Evolutionary conservation across 2,888 invertebrate genomes (phyloP).

Genomic region (Desoria tigrina): DNA sequence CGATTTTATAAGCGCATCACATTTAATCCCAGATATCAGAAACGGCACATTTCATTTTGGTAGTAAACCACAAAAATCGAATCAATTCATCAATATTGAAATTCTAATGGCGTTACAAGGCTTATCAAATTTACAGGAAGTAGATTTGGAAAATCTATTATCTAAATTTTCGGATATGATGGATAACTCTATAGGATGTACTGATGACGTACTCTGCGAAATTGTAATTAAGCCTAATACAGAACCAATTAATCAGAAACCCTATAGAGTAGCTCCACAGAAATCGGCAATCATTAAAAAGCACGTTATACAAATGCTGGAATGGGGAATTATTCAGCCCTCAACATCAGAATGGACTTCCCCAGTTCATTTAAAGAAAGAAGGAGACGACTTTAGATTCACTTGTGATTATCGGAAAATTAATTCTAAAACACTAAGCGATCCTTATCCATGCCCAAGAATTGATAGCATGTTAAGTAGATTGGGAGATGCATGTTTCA

Average conservation of each 20-base stretch:
- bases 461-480: background rate
- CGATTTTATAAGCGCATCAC: background rate
- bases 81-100: background rate
- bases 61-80: no score
- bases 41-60: no score
- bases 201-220: no score
- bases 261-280: constrained; percentile 27
- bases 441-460: background rate
- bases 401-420: background rate
- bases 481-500: background rate
- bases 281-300: constrained; percentile 24
- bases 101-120: background rate
- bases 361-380: background rate
- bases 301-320: constrained; percentile 30
- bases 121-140: background rate
- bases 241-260: constrained; percentile 28
- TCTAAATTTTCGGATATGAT: background rate
- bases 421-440: background rate
- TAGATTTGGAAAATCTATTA: background rate
- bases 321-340: constrained; percentile 1
- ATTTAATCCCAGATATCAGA: no score
- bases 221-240: no score
- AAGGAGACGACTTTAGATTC: background rate
- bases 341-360: constrained; percentile 6
- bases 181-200: background rate